A percentile compares a stretch with the other conserved stretches of the same genome.
Conservation (phyloP, 2,113 vertebrate species). For the Megatriorchis doriae region DNA sequence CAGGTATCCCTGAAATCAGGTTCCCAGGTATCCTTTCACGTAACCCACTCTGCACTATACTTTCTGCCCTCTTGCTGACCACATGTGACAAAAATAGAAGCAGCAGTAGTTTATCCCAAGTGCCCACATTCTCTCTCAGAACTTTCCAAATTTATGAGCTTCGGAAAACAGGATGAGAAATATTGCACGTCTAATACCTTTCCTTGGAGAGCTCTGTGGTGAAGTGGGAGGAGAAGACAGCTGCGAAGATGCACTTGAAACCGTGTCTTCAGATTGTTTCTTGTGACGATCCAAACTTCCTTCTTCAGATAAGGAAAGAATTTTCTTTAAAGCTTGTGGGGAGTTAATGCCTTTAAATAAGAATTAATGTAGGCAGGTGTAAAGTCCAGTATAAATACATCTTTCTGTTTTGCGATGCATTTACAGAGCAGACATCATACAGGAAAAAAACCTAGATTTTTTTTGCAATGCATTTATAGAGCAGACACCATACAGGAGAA, state of each 20-base stretch:
- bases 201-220: constrained; percentile 94
- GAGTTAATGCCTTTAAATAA: constrained; percentile 88
- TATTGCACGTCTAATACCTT: constrained; percentile 75
- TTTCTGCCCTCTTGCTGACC: neutral
- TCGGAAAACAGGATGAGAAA: neutral
- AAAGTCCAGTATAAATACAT: neutral
- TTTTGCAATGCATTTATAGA: neutral
- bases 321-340: constrained; percentile 98
- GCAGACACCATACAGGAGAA: neutral
- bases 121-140: neutral
- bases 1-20: neutral
- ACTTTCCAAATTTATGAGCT: neutral
- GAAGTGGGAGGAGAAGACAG: constrained; percentile 93
- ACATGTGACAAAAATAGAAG: neutral
- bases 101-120: neutral
- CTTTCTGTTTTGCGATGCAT: neutral
- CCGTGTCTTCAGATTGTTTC: constrained; percentile 83
- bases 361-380: neutral
- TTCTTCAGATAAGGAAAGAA: constrained; percentile 95
- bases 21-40: neutral
- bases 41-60: neutral
- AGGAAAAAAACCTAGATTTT: neutral
- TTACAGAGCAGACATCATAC: neutral
- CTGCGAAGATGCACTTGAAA: constrained; percentile 89
- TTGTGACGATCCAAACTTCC: constrained; percentile 85